Evolutionary conservation across 2,888 invertebrate genomes (phyloP), one percentile per base, ranked within the genome.

Genomic region (Napeogenes sylphis): DNA sequence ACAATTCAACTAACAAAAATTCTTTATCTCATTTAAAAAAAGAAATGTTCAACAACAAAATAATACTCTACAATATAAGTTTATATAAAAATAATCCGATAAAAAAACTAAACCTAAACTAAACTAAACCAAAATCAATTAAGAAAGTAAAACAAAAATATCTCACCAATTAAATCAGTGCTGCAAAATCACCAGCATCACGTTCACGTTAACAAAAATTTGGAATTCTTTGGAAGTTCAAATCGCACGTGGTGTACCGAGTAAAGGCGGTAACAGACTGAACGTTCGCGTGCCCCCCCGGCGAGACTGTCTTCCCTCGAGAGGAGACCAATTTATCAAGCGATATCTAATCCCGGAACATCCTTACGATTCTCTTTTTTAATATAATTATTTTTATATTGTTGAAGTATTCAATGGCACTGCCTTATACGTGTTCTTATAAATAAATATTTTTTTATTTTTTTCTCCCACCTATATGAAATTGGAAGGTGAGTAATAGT

Each of bases 231-330:
- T 21, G n/a, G 58, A 56, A 55, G 56, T 59, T 45, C 45, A 54
- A 54, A 53, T 42, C 59, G 63, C 59, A 77, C 89, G 83, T 72
- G 83, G 80, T 81, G 68, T 81, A 73, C 69, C 78, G 75, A 67
- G 78, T 82, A 83, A 83, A 81, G 83, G 79, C 84, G 77, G 81
- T 79, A 75, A 81, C 75, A 83, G 83, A 89, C 89, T 89, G 87
- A 72, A 73, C 74, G 74, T 73, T 72, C 79, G 79, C 81, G 78
- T 78, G 79, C 83, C 86, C 84, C 84, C 77, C 84, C 83, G 81
- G 81, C 81, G 77, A 13, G 32, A n/a, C 13, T 5, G 33, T 13
- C 80, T 84, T 77, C 76, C 81, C 83, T 86, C 88, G 84, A 85
- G 82, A 81, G 81, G 70, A 79, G 78, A 71, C 80, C 83, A 83